Percentiles rank a stretch among this genome's conserved stretches.
phyloP scores from a whole-genome alignment of 2,797 vertebrate genomes.

The Fistularia commersonii region DNA sequence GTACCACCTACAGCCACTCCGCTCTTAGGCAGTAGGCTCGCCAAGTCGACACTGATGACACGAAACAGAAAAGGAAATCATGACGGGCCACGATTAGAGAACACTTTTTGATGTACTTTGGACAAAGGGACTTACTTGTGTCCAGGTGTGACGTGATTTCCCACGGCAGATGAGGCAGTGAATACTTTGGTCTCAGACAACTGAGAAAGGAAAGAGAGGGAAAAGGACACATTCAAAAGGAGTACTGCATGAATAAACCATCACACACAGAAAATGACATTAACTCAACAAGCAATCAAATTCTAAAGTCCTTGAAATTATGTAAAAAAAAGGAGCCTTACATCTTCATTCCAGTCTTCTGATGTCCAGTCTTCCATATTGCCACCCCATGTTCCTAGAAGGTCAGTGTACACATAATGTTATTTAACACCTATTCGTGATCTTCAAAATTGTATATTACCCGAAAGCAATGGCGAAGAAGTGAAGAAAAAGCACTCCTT shows the following conservation, averaged over 20 bases:
- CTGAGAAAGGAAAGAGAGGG: conserved; percentile 39
- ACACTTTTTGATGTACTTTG: not conserved
- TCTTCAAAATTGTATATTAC: too few species aligned
- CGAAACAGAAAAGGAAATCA: not conserved
- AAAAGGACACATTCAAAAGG: not conserved
- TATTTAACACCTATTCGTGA: too few species aligned
- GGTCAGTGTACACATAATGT: not conserved
- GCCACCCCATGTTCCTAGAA: conserved; percentile 84
- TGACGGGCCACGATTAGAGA: not conserved
- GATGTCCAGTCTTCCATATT: conserved; percentile 90
- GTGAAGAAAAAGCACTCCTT: too few species aligned
- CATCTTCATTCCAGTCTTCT: conserved; percentile 97
- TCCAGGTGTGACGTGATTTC: conserved; percentile 77
- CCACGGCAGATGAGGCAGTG: conserved; percentile 86
- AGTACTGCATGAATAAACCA: not conserved
- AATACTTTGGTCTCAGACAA: conserved; percentile 87
- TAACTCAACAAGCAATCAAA: not conserved
- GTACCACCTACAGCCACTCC: conserved; percentile 48
- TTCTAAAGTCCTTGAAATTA: not conserved
- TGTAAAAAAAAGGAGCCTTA: conserved; percentile 64
- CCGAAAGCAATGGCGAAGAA: too few species aligned
- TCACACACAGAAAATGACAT: too few species aligned
- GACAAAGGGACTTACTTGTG: conserved; percentile 73
- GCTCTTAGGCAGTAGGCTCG: conserved; percentile 66
- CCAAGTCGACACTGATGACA: conserved; percentile 64